Percentiles rank a stretch among this genome's conserved stretches.
Conservation (phyloP, 2,888 invertebrate species). For the Zygaena filipendulae region DNA sequence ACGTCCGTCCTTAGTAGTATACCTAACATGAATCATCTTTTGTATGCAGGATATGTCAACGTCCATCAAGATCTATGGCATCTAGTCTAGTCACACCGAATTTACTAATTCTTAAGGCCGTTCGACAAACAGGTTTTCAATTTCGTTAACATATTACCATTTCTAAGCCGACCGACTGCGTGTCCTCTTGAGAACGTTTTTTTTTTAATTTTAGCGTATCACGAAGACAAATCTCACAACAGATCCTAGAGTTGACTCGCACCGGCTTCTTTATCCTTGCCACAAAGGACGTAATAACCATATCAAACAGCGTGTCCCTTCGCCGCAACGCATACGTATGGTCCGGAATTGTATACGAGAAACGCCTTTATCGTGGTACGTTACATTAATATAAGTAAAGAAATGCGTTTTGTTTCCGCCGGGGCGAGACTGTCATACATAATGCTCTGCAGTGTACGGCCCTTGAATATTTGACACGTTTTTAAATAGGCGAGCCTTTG, state of each 20-base stretch:
- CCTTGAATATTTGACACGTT: constrained; percentile 35
- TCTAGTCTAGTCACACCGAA: constrained; percentile 27
- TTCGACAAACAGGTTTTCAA: constrained; percentile 42
- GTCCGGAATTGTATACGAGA: constrained; percentile 27
- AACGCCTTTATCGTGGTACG: constrained; percentile 38
- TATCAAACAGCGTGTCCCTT: constrained; percentile 65
- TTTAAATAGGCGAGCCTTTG: constrained; percentile 24
- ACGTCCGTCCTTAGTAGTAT: no score
- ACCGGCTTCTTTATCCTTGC: constrained; percentile 50
- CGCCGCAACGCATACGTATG: constrained; percentile 61
- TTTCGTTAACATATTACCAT: constrained; percentile 44
- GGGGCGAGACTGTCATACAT: constrained; percentile 43
- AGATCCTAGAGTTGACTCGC: constrained; percentile 34
- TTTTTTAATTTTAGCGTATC: constrained; percentile 60
- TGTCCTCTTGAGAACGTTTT: constrained; percentile 27
- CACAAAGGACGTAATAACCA: constrained; percentile 67
- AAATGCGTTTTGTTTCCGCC: constrained; percentile 59
- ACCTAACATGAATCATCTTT: no score
- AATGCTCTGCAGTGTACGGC: constrained; percentile 34
- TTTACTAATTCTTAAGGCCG: constrained; percentile 14
- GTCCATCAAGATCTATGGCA: constrained; percentile 31
- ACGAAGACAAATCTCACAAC: constrained; percentile 54
- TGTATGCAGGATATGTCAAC: not conserved
- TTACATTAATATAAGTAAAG: constrained; percentile 47
- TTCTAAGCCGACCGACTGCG: constrained; percentile 47